Base-by-base conservation (phyloP, 2,888 invertebrate species). In the Spodoptera littoralis region DNA sequence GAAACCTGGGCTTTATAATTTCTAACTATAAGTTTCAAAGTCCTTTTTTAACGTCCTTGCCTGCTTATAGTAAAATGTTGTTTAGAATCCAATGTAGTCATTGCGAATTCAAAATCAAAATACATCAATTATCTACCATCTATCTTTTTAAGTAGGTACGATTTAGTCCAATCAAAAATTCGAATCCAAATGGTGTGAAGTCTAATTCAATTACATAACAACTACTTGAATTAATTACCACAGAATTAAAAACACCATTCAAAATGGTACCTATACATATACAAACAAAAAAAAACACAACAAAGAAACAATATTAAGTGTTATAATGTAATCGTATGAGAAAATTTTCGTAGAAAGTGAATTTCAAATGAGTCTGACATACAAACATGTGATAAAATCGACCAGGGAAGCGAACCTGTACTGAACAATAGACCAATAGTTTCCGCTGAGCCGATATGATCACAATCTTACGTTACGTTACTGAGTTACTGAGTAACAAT, bases 371-470 rank as follows among this genome's bases (percentile, higher is more conserved):
- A 70, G 62, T 44, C 52, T 70, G 59, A 47, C 65, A 70, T 59
- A 73, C 64, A 66, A 56, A 58, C 60, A 60, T 46, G 36, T 47
- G 80, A 80, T 81, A 76, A 57, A 49, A 82, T 82, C 83, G 69
- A 62, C 43, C 70, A 73, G 81, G 79, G 81, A 85, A 82, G 60
- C 74, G 59, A 80, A 83, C 74, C 76, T 69, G 75, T 65, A 66
- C 71, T 52, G 67, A 79, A 84, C 85, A 85, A 84, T 84, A 70
- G 81, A 12, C 70, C 65, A 61, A 85, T 85, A 61, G 70, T 70
- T 84, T 84, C 82, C 82, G 80, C 58, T 57, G 69, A 60, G 60
- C 65, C 71, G 76, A 74, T 70, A 62, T 12, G 73, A 78, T 78
- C 13, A 24, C 59, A 76, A 80, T 82, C 76, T 65, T 12, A 9